Evolutionary conservation across 2,888 invertebrate genomes (phyloP).

Genomic region (Hemistola chrysoprasaria): DNA sequence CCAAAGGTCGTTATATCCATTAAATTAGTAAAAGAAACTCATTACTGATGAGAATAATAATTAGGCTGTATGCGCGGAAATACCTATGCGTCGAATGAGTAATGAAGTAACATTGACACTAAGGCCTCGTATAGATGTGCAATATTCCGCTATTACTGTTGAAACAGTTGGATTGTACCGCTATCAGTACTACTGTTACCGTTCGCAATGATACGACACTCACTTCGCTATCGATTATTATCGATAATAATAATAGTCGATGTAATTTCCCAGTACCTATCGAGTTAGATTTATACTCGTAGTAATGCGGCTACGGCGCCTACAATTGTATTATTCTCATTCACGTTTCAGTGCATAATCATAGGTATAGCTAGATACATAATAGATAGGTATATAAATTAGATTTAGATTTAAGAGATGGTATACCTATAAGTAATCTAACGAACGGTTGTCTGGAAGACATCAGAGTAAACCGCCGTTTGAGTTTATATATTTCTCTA

Average conservation of each 20-base stretch:
- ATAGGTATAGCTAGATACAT: constrained; percentile 4
- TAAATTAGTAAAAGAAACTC: background rate
- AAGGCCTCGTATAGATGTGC: constrained; percentile 11
- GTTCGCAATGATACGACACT: constrained; percentile 54
- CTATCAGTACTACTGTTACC: constrained; percentile 65
- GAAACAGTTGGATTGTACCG: constrained; percentile 62
- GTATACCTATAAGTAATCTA: no score
- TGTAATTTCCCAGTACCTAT: constrained; percentile 48
- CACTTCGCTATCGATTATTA: constrained; percentile 54
- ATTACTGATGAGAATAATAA: constrained; percentile 11
- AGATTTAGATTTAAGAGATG: no score
- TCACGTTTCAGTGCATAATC: constrained; percentile 2
- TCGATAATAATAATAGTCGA: constrained; percentile 49
- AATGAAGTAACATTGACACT: constrained; percentile 9
- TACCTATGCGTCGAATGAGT: constrained; percentile 9
- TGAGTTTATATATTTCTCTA: no score
- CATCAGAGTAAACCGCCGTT: no score
- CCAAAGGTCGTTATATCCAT: no score
- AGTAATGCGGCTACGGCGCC: constrained; percentile 18
- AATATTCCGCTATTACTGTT: constrained; percentile 43
- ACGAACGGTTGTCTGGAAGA: no score
- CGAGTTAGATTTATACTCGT: constrained; percentile 33
- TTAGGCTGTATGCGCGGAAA: constrained; percentile 17
- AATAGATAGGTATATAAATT: no score
- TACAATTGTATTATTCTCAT: constrained; percentile 15